Percentiles rank a stretch among this genome's conserved stretches.
phyloP scores from a whole-genome alignment of 1,140 invertebrate species.

The Brachionus manjavacas region DNA sequence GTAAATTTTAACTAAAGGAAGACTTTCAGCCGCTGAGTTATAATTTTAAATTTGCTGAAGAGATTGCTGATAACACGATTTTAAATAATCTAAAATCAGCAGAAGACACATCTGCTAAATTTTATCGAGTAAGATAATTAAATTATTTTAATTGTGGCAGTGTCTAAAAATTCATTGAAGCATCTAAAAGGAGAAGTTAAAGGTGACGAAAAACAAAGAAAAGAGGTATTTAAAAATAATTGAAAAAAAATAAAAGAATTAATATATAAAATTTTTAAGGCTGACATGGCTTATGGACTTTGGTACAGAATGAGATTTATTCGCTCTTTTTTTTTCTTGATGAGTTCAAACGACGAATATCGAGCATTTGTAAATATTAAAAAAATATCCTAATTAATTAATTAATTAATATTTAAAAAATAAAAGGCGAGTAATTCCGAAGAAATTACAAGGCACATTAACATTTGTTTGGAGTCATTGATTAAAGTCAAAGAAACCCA shows the following conservation, averaged over 20 bases:
- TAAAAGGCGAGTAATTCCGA: background rate
- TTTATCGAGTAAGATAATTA: slow-evolving; percentile 54
- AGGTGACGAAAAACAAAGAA: background rate
- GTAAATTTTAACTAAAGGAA: slow-evolving; percentile 63
- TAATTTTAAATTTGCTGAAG: slow-evolving; percentile 77
- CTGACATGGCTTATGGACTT: background rate
- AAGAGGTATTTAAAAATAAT: background rate
- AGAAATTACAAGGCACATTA: slow-evolving; percentile 15
- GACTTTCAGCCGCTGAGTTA: slow-evolving; percentile 85
- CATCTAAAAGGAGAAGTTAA: slow-evolving; percentile 50
- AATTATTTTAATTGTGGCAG: slow-evolving; percentile 42
- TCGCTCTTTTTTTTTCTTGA: background rate
- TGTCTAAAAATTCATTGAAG: slow-evolving; percentile 51
- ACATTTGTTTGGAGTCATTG: background rate
- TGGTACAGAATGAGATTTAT: slow-evolving; percentile 31
- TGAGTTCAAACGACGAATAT: slow-evolving; percentile 2
- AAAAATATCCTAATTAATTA: background rate
- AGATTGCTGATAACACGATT: slow-evolving; percentile 75
- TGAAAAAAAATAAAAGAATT: background rate
- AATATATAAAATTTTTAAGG: background rate
- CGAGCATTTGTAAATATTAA: background rate
- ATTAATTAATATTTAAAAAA: background rate
- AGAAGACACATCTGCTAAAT: slow-evolving; percentile 75
- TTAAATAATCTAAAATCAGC: slow-evolving; percentile 78
- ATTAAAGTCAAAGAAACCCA: slow-evolving; percentile 37